Base-by-base conservation (phyloP, 2,113 vertebrate genomes). In the Siniperca knerii region DNA sequence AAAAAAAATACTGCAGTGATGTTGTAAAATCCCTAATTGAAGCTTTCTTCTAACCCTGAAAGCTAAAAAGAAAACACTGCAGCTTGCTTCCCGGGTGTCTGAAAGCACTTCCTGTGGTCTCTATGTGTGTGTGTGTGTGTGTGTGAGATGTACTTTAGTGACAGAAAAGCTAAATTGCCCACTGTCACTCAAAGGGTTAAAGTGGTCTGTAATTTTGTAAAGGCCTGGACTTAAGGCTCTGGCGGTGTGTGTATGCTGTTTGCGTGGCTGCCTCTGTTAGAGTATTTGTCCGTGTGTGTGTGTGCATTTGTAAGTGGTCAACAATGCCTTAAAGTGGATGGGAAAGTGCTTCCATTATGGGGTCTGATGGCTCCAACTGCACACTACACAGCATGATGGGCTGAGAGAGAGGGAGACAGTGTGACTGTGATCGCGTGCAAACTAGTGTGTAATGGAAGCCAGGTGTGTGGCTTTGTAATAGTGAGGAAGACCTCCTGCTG, bases 261-360 rank as follows among this genome's bases (percentile, higher is more conserved):
- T 77, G 61, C 4, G 16, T 50, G 52, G 35, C 42, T 79, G 37
- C 20, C 50, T 69, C 42, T 74, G 52, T 40, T 25, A 60, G 15
- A 54, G 50, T 20, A 13, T 67, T 11, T 61, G 70, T 61, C 29
- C 29, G 58, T 71, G 67, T 75, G 50, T 70, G 50, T 72, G 65
- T 88, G 86, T 62, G 71, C 54, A 81, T 81, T 87, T 86, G 60
- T 82, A 82, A 89, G 79, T 87, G 90, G 84, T 89, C 90, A 86
- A 89, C 80, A 90, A 86, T 79, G 84, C 74, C 87, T 89, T 88
- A 64, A 90, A 92, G 91, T 75, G 11, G 69, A 84, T 42, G 65
- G 80, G 74, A 91, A 89, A 94, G 87, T 87, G 86, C 87, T 86
- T 90, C 92, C 87, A 93, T 91, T 88, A 92, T 85, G 69, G 74